Evolutionary conservation across 2,888 invertebrate genomes (phyloP).

Genomic region (Cheilosia impressa): DNA sequence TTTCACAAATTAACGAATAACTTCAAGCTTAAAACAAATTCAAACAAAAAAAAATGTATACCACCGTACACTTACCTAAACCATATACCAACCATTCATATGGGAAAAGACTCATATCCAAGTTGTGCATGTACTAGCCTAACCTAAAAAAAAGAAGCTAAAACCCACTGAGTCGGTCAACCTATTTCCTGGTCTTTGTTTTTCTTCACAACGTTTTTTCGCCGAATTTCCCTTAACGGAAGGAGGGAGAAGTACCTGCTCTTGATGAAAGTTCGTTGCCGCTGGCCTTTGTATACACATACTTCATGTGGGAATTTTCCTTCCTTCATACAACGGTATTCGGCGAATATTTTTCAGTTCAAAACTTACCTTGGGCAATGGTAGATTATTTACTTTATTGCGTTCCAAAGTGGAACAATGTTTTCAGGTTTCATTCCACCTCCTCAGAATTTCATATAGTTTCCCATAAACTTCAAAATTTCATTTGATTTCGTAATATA

Average conservation of each 20-base stretch:
- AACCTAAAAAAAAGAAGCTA: not conserved
- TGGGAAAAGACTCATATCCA: slow-evolving; percentile 13
- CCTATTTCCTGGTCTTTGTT: slow-evolving; percentile 39
- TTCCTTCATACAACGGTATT: slow-evolving; percentile 33
- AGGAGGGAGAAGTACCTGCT: slow-evolving; percentile 18
- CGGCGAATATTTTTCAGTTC: not conserved
- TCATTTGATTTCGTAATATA: not conserved
- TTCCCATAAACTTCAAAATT: not conserved
- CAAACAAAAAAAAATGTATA: not conserved
- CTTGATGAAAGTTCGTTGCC: slow-evolving; percentile 47
- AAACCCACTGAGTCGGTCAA: slow-evolving; percentile 50
- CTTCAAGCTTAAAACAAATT: slow-evolving; percentile 14
- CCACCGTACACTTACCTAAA: not conserved
- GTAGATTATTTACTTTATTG: slow-evolving; percentile 43
- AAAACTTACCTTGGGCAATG: slow-evolving; percentile 13
- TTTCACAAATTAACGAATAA: slow-evolving; percentile 44
- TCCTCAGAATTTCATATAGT: not conserved
- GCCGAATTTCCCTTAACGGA: slow-evolving; percentile 8
- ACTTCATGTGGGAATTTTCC: slow-evolving; percentile 30
- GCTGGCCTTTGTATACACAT: slow-evolving; percentile 9
- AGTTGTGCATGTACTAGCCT: not conserved
- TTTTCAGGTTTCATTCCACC: slow-evolving; percentile 27
- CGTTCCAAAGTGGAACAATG: slow-evolving; percentile 42
- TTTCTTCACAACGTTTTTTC: slow-evolving; percentile 13
- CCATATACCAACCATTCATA: slow-evolving; percentile 15